phyloP scores from a whole-genome alignment of 2,797 vertebrate species.

The Urocyon cinereoargenteus region DNA sequence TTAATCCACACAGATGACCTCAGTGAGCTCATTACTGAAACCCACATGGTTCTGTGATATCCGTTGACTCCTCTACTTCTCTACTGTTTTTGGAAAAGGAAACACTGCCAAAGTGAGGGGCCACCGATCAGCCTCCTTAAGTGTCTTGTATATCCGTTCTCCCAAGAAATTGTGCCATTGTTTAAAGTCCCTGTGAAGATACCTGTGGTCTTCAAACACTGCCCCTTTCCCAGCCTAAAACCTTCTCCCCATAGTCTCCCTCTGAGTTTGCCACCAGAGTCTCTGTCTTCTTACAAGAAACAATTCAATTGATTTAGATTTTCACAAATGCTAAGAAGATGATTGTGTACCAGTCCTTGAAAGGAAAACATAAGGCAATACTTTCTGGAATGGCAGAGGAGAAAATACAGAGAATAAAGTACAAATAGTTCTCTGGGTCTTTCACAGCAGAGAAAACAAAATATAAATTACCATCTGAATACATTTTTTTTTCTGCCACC shows the following conservation, averaged over 20 bases:
- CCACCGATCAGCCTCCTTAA: background rate
- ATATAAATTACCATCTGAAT: background rate
- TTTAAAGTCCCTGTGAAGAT: background rate
- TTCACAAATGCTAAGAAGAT: background rate
- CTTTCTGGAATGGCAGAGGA: background rate
- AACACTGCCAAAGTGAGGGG: background rate
- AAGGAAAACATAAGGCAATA: background rate
- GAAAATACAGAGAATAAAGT: background rate
- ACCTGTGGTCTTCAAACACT: background rate
- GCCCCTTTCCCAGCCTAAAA: background rate
- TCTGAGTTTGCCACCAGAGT: background rate
- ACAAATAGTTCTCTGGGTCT: background rate
- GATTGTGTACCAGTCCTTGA: background rate
- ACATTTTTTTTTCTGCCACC: background rate
- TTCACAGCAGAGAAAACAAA: background rate
- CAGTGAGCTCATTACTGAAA: background rate
- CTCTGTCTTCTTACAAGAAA: background rate
- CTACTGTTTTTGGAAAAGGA: background rate
- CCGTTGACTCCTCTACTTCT: background rate
- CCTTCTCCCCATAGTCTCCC: background rate
- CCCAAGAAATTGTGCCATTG: background rate
- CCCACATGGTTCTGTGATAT: background rate
- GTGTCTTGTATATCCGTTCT: background rate
- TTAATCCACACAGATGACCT: background rate
- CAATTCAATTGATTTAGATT: background rate